phyloP scores from a whole-genome alignment of 2,888 invertebrate species.

The Orchesella flavescens region DNA sequence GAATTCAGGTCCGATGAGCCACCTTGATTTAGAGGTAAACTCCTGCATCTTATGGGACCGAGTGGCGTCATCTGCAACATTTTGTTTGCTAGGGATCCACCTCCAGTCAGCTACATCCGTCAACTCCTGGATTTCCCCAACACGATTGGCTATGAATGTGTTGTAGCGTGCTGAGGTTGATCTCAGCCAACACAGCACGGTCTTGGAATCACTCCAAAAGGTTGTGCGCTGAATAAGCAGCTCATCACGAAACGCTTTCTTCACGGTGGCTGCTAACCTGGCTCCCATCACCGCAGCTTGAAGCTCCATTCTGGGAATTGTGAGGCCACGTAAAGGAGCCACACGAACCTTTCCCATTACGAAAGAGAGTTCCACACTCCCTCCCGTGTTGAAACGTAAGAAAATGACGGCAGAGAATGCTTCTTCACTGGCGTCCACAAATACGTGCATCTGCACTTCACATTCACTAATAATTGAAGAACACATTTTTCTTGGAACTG shows the following conservation, averaged over 20 bases:
- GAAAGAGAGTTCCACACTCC: slow-evolving; percentile 30
- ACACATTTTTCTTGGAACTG: too few relatives aligned
- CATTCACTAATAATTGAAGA: too few relatives aligned
- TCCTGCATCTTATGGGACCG: slow-evolving; percentile 33
- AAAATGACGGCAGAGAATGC: slow-evolving; percentile 62
- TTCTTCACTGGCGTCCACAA: slow-evolving; percentile 64
- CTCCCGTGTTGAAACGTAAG: slow-evolving; percentile 39
- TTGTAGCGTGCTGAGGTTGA: slow-evolving; percentile 48
- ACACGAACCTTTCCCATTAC: slow-evolving; percentile 63
- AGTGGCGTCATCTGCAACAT: slow-evolving; percentile 69
- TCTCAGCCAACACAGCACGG: slow-evolving; percentile 66
- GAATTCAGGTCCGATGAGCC: slow-evolving; percentile 70
- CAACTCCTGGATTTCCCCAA: slow-evolving; percentile 62
- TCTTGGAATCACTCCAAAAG: slow-evolving; percentile 64
- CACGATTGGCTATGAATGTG: slow-evolving; percentile 64
- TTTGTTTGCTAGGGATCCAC: slow-evolving; percentile 67
- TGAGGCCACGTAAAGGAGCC: slow-evolving; percentile 57
- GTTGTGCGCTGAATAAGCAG: not conserved
- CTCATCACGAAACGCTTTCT: not conserved
- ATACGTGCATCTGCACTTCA: slow-evolving; percentile 60
- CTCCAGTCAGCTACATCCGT: slow-evolving; percentile 57
- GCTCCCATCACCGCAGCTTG: slow-evolving; percentile 67
- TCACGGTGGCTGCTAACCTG: slow-evolving; percentile 24
- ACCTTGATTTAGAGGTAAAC: slow-evolving; percentile 40
- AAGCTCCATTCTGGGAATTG: slow-evolving; percentile 69